Evolutionary conservation across 64 coral and sea anemone genomes (phyloP).

Genomic region (Pocillopora verrucosa): DNA sequence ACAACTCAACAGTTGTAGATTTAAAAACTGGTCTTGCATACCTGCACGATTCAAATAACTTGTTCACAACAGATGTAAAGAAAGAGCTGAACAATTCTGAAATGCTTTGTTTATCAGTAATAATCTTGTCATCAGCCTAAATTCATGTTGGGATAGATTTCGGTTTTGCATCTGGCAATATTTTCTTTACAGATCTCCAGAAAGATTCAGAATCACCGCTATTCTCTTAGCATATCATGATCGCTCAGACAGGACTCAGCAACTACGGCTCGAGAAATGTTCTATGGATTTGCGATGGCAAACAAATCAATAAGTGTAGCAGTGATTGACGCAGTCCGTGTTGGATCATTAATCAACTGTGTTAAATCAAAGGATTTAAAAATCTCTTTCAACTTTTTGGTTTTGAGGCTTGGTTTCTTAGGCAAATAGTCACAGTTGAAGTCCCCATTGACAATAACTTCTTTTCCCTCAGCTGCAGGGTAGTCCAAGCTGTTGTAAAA

Average conservation of each 20-base stretch:
- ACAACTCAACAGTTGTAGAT: too few relatives aligned
- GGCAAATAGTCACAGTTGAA: background rate
- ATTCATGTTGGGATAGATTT: too few relatives aligned
- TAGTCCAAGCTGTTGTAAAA: background rate
- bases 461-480: conserved; percentile 9
- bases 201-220: too few relatives aligned
- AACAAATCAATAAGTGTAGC: conserved; percentile 39
- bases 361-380: conserved; percentile 26
- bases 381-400: conserved; percentile 24
- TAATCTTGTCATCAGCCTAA: too few relatives aligned
- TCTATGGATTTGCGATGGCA: background rate
- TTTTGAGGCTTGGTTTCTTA: background rate
- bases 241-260: conserved; percentile 3
- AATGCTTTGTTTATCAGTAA: too few relatives aligned
- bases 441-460: conserved; percentile 42
- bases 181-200: too few relatives aligned
- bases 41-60: too few relatives aligned
- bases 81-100: too few relatives aligned
- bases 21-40: too few relatives aligned
- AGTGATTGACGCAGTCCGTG: conserved; percentile 6
- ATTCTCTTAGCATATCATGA: conserved; percentile 41
- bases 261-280: conserved; percentile 2
- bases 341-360: conserved; percentile 33
- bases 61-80: too few relatives aligned
- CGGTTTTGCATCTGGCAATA: too few relatives aligned